Percentiles rank a stretch among this genome's conserved stretches.
Evolutionary conservation across 2,113 vertebrate genomes (phyloP).

Genomic region (Smithornis capensis): DNA sequence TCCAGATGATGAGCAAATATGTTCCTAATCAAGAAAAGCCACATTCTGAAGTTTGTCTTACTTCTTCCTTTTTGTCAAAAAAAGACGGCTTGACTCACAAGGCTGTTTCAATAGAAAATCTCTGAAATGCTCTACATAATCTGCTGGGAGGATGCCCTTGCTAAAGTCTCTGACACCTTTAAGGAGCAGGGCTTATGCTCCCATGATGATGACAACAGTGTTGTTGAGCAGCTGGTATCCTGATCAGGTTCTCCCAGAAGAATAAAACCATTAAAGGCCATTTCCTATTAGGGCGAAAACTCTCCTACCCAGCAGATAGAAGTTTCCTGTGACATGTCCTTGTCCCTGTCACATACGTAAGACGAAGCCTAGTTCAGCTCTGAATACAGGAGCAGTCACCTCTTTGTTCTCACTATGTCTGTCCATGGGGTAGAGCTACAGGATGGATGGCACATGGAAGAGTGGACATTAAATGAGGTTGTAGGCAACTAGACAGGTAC

Average conservation of each 20-base stretch:
- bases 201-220: neutral
- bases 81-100: neutral
- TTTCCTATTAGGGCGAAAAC: neutral
- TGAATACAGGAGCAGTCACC: neutral
- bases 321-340: neutral
- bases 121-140: neutral
- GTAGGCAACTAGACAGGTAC: neutral
- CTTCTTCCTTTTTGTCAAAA: neutral
- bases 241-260: neutral
- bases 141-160: neutral
- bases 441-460: neutral
- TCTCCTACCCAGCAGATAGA: neutral
- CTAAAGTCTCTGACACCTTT: neutral
- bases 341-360: fast-evolving
- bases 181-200: neutral
- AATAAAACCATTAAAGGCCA: neutral
- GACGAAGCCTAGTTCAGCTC: neutral
- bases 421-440: neutral
- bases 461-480: neutral
- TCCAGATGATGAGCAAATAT: neutral
- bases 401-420: neutral
- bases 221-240: neutral
- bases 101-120: neutral
- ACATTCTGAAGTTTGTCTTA: neutral
- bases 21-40: neutral